These are phyloP conservation scores for Zoanthus sansibaricus DNA, from an alignment of 92 coral and sea anemone genomes.

Conservation along the genomic window DNA sequence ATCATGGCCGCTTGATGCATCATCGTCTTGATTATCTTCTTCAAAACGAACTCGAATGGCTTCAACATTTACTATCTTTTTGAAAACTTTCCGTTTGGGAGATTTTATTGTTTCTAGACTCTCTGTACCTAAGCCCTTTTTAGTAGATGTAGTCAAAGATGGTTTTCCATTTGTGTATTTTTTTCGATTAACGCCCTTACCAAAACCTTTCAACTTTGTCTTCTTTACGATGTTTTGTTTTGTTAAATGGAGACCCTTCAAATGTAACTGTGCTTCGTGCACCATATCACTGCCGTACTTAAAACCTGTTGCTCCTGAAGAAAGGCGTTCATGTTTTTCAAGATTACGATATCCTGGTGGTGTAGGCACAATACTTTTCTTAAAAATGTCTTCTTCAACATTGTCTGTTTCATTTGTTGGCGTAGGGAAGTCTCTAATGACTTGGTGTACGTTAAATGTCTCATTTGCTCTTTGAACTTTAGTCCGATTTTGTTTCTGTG, in stretches of 20 bases:
- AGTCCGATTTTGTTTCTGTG: neutral
- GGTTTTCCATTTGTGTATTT: neutral
- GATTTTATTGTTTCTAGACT: conserved; percentile 18
- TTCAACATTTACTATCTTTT: conserved; percentile 39
- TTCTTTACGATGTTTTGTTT: neutral
- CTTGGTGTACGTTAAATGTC: neutral
- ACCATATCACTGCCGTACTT: too few species aligned
- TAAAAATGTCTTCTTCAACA: conserved; percentile 29
- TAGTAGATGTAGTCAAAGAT: neutral
- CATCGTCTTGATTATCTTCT: conserved; percentile 42
- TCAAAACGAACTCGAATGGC: conserved; percentile 31
- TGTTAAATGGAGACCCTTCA: neutral
- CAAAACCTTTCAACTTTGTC: neutral
- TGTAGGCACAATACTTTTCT: conserved; percentile 24
- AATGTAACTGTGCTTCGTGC: neutral
- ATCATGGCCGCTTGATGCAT: conserved; percentile 31
- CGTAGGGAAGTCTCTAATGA: neutral
- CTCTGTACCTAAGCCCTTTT: too few species aligned
- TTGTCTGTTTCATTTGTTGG: neutral
- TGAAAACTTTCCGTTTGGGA: conserved; percentile 8
- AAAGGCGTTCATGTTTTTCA: neutral
- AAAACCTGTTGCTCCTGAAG: neutral
- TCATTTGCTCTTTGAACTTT: neutral
- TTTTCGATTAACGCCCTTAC: neutral
- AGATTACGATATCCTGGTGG: conserved; percentile 1